phyloP scores from a whole-genome alignment of 2,797 vertebrate species.

The Anniella stebbinsi region DNA sequence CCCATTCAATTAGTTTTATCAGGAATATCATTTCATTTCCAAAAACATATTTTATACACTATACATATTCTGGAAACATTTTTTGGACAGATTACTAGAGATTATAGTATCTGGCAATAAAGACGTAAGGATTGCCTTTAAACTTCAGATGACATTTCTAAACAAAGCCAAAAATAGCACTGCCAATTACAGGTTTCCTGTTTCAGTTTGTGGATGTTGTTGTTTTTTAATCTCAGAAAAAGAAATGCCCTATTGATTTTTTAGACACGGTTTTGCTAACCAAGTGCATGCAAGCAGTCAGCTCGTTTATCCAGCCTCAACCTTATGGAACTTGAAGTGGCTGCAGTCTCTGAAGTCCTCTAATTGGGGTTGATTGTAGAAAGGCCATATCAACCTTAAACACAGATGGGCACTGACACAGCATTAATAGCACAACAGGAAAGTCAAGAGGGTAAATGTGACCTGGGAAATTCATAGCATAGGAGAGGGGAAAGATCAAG shows the following conservation, averaged over 20 bases:
- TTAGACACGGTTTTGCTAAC: neutral
- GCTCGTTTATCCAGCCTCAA: conserved; percentile 47
- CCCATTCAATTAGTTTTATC: too few species aligned
- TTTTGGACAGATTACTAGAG: neutral
- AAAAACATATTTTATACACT: neutral
- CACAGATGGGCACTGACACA: conserved; percentile 19
- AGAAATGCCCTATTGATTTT: conserved; percentile 24
- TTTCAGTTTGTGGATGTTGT: neutral
- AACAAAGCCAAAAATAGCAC: neutral
- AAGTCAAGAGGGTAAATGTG: conserved; percentile 10
- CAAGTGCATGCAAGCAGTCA: neutral
- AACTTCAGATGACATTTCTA: neutral
- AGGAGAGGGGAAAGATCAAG: neutral
- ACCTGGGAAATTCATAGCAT: neutral
- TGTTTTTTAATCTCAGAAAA: neutral
- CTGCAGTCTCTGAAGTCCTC: conserved; percentile 34
- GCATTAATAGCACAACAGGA: conserved; percentile 5
- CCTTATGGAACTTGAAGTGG: conserved; percentile 36
- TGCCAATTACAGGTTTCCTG: neutral
- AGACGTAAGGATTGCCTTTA: neutral
- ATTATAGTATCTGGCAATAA: neutral
- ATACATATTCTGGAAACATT: neutral
- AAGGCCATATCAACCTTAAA: conserved; percentile 14
- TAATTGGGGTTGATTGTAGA: conserved; percentile 18
- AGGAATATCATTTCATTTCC: neutral